A percentile compares a stretch with the other conserved stretches of the same genome.
These are phyloP conservation scores for Grammomys dolichurus DNA, from an alignment of 2,113 vertebrate species.

Conservation along the genomic window DNA sequence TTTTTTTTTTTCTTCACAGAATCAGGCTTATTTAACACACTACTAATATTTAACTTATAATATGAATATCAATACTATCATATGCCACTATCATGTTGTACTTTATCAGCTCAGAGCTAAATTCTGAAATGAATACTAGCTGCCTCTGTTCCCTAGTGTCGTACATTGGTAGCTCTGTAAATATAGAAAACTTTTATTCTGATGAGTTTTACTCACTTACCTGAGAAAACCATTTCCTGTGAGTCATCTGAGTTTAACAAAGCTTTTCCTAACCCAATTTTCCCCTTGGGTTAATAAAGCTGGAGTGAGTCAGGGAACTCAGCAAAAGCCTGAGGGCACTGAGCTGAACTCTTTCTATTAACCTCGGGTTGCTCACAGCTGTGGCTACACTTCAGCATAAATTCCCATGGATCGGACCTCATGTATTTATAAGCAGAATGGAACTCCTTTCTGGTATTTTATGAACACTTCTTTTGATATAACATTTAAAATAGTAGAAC, in stretches of 20 bases:
- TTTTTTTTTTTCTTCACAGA: neutral
- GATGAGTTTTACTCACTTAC: slow-evolving; percentile 21
- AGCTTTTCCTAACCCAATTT: neutral
- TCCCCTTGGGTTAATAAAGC: slow-evolving; percentile 48
- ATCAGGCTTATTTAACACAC: neutral
- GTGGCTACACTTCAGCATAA: neutral
- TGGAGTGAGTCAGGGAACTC: neutral
- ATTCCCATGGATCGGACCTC: neutral
- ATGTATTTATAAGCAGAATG: slow-evolving; percentile 34
- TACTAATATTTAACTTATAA: neutral
- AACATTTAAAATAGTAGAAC: neutral
- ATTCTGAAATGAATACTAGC: neutral
- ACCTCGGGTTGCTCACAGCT: slow-evolving; percentile 27
- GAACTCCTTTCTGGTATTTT: neutral
- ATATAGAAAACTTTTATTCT: neutral
- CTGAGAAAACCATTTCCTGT: slow-evolving; percentile 42
- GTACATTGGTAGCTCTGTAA: neutral
- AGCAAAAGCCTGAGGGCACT: neutral
- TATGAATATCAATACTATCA: neutral
- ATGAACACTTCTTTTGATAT: neutral
- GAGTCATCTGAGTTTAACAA: slow-evolving; percentile 46
- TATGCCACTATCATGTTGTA: neutral
- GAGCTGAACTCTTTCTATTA: neutral
- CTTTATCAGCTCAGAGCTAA: neutral
- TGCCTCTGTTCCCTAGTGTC: neutral